phyloP scores from a whole-genome alignment of 2,113 vertebrate species.

The Anarhynchus alexandrinus region DNA sequence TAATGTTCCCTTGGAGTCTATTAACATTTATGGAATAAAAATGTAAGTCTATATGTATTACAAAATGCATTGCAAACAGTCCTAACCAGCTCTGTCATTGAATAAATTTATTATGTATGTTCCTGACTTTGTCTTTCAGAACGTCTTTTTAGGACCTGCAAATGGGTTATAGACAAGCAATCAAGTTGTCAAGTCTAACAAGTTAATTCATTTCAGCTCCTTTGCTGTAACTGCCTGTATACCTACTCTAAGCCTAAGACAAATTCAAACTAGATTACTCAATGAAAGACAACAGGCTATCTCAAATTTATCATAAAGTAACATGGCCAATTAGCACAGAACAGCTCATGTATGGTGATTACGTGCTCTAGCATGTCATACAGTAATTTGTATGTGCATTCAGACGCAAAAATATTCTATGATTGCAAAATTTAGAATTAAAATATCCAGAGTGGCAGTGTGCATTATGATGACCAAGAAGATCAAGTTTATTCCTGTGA shows the following conservation, averaged over 20 bases:
- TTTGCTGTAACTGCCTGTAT: background rate
- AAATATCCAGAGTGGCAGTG: background rate
- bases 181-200: background rate
- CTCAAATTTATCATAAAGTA: background rate
- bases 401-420: background rate
- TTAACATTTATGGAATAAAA: constrained; percentile 1
- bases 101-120: background rate
- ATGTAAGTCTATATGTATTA: background rate
- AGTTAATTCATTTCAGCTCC: background rate
- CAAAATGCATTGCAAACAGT: background rate
- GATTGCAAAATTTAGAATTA: background rate
- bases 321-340: background rate
- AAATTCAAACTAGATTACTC: background rate
- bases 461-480: background rate
- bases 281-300: background rate
- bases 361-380: background rate
- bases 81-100: background rate
- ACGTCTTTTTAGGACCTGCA: background rate
- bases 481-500: background rate
- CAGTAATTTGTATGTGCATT: background rate
- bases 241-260: background rate
- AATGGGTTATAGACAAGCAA: background rate
- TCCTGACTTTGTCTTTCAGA: background rate
- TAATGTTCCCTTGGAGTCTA: background rate
- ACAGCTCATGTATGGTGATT: background rate